phyloP scores from a whole-genome alignment of 1,140 invertebrate genomes.

The Drosophila kurseongensis region DNA sequence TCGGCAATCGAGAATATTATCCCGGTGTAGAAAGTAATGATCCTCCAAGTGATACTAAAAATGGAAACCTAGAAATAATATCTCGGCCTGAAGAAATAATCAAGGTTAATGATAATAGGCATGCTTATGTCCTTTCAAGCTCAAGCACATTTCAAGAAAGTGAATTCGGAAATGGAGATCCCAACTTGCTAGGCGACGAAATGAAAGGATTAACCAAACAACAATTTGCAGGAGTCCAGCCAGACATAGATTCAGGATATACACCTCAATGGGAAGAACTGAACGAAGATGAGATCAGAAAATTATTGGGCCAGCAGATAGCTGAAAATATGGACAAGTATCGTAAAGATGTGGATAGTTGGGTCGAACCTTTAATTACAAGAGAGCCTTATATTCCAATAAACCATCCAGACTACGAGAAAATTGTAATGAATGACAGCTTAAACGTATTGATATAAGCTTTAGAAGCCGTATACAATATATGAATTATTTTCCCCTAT shows the following conservation, averaged over 20 bases:
- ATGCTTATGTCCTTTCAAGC: no score
- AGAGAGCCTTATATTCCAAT: neutral
- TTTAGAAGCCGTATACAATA: slow-evolving; percentile 11
- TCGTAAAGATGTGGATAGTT: neutral
- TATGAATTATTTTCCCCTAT: slow-evolving; percentile 25
- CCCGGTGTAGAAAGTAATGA: neutral
- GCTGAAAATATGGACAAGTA: no score
- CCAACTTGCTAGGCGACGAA: neutral
- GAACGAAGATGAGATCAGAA: neutral
- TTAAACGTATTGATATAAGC: slow-evolving; percentile 5
- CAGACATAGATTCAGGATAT: neutral
- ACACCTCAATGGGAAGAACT: neutral
- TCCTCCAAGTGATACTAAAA: neutral
- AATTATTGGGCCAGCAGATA: neutral
- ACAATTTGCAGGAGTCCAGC: neutral
- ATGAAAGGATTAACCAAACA: neutral
- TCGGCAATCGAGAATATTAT: neutral
- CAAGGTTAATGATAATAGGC: neutral
- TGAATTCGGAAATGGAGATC: no score
- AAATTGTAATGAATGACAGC: slow-evolving; percentile 13
- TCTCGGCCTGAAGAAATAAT: neutral
- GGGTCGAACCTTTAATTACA: slow-evolving; percentile 9
- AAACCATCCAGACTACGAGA: neutral
- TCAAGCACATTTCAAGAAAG: no score
- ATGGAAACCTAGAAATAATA: neutral